Evolutionary conservation across 2,797 vertebrate species (phyloP), one percentile per base, ranked within the genome.

Genomic region (Neostethus bicornis): DNA sequence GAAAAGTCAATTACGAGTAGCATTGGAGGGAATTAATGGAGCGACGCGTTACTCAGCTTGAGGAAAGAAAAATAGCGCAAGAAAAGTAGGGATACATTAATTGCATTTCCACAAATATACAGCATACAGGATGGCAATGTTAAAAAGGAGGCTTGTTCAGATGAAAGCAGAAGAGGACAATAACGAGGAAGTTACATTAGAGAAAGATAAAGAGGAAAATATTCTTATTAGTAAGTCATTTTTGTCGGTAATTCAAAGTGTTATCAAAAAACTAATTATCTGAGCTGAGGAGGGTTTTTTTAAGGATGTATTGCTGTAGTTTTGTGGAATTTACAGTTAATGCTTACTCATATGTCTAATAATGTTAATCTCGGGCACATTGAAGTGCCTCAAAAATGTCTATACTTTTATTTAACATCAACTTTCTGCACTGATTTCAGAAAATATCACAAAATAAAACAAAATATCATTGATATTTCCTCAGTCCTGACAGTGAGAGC

Each of bases 21-120:
- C 89, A 73, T 89, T 83, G 88, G 85, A 69, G 85, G 85, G 90
- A 90, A 91, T 92, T 93, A 93, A 93, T 92, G 89, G 91, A 89
- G 87, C 90, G 83, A 66, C 72, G 85, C 89, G 85, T 92, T 90
- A 91, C 87, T 90, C 87, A 84, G 87, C 89, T 90, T 87, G 84
- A 90, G 88, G 79, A 87, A 83, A 69, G 75, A 84, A 76, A 78
- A 81, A 83, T 71, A 62, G 81, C 78, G 63, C 39, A 51, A 75
- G 66, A 52, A 81, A 73, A 80, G 80, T 84, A 75, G 73, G 69
- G 78, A 80, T 83, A 78, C 73, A 83, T 91, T 92, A 92, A 92
- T 91, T 92, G 90, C 63, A 85, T 90, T 91, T 90, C 83, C 79
- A 75, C 84, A 84, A 85, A 86, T 82, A 86, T 69, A 73, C 50